Conservation (phyloP, 2,113 vertebrate genomes). For the Crotalus horridus region DNA sequence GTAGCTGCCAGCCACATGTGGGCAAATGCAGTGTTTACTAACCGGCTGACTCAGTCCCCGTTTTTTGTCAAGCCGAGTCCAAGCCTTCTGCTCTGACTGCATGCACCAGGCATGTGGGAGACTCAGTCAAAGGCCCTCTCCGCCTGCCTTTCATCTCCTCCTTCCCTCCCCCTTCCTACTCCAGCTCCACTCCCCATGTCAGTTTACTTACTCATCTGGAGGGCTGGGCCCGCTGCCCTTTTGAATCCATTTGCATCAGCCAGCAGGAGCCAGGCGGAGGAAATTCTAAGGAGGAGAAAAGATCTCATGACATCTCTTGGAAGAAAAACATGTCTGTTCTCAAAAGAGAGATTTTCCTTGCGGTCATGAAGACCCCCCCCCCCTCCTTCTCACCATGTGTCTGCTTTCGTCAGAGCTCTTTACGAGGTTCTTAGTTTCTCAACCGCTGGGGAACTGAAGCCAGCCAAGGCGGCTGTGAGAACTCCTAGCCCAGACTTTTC, state of each 20-base stretch:
- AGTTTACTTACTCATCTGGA: slow-evolving; percentile 67
- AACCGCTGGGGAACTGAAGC: slow-evolving; percentile 35
- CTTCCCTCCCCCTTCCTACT: neutral
- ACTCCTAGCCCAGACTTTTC: neutral
- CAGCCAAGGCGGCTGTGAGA: neutral
- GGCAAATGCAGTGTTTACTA: slow-evolving; percentile 45
- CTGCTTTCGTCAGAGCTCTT: slow-evolving; percentile 36
- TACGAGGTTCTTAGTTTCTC: slow-evolving; percentile 45
- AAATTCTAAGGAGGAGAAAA: slow-evolving; percentile 29
- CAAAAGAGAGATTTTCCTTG: slow-evolving; percentile 51
- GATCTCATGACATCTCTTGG: slow-evolving; percentile 66
- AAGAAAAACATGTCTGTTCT: slow-evolving; percentile 64
- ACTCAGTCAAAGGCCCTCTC: slow-evolving; percentile 25
- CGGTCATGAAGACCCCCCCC: slow-evolving; percentile 31
- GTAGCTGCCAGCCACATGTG: slow-evolving; percentile 49
- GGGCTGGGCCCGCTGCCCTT: slow-evolving; percentile 57
- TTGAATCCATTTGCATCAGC: slow-evolving; percentile 65
- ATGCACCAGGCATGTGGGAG: slow-evolving; percentile 38
- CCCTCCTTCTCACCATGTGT: neutral
- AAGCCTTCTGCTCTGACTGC: slow-evolving; percentile 43
- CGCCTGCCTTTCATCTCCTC: neutral
- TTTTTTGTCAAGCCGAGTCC: slow-evolving; percentile 45
- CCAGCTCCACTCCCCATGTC: slow-evolving; percentile 28
- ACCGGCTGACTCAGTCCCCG: slow-evolving; percentile 61
- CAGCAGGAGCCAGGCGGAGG: slow-evolving; percentile 34